Percentiles rank a stretch among this genome's conserved stretches.
Conservation (phyloP, 2,797 vertebrate species). For the Antrozous pallidus region DNA sequence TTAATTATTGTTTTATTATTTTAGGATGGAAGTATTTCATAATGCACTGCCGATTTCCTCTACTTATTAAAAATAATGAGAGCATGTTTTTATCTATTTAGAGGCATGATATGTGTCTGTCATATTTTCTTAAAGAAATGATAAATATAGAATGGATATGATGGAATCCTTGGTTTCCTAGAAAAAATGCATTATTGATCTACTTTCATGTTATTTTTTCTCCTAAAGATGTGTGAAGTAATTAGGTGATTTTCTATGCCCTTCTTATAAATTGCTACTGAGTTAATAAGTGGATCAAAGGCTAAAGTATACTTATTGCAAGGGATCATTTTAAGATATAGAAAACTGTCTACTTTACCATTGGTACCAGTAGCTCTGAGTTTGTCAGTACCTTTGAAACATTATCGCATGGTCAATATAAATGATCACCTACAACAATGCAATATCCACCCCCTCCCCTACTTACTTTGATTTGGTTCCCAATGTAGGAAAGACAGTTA, state of each 20-base stretch:
- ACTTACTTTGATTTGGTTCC: not conserved
- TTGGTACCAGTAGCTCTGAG: not conserved
- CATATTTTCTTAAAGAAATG: not conserved
- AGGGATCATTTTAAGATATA: not conserved
- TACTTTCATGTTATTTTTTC: constrained; percentile 15
- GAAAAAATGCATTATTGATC: not conserved
- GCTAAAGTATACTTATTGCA: not conserved
- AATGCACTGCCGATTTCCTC: not conserved
- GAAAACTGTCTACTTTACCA: not conserved
- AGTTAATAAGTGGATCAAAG: not conserved
- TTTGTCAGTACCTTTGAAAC: not conserved
- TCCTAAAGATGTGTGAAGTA: not conserved
- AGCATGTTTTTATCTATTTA: not conserved
- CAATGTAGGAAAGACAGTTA: not conserved
- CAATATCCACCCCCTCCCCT: not conserved
- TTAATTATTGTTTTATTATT: not conserved
- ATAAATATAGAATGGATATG: not conserved
- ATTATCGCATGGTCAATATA: not conserved
- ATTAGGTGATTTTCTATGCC: not conserved
- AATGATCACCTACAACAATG: not conserved
- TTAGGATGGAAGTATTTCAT: not conserved
- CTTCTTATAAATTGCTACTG: not conserved
- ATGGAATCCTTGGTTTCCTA: not conserved
- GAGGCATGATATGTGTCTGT: not conserved
- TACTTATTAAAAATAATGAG: not conserved